These are phyloP conservation scores for Psittacula cyanocephala DNA, from an alignment of 2,113 vertebrate species.

Conservation along the genomic window DNA sequence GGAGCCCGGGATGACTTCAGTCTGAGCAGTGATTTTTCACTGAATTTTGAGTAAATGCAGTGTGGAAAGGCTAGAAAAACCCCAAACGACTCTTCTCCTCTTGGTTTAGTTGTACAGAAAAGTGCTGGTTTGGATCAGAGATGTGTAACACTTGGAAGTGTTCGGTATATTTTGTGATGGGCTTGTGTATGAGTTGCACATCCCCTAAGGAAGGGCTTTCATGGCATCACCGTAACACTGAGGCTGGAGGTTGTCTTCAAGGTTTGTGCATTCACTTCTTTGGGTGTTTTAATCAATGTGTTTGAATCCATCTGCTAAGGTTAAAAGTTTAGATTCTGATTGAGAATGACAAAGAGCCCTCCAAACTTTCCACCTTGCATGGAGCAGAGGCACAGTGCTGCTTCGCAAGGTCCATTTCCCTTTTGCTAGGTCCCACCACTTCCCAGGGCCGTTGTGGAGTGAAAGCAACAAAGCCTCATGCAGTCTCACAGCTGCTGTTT, in stretches of 20 bases:
- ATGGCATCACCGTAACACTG: accelerated
- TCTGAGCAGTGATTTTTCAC: neutral
- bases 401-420: neutral
- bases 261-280: neutral
- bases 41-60: neutral
- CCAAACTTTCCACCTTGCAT: accelerated
- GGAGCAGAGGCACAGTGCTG: neutral
- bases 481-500: neutral
- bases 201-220: neutral
- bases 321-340: neutral
- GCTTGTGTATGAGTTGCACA: neutral
- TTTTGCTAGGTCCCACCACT: neutral
- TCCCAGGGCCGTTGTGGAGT: accelerated
- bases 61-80: neutral
- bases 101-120: neutral
- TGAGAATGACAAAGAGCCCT: neutral
- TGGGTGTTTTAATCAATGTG: accelerated
- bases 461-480: neutral
- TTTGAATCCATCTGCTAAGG: accelerated
- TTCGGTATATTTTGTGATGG: neutral
- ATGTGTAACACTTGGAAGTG: accelerated
- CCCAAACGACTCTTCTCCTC: neutral
- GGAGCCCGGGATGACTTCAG: neutral
- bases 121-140: neutral
- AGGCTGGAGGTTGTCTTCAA: neutral